Evolutionary conservation across 2,888 invertebrate genomes (phyloP), one percentile per base, ranked within the genome.

Genomic region (Argyresthia albistria): DNA sequence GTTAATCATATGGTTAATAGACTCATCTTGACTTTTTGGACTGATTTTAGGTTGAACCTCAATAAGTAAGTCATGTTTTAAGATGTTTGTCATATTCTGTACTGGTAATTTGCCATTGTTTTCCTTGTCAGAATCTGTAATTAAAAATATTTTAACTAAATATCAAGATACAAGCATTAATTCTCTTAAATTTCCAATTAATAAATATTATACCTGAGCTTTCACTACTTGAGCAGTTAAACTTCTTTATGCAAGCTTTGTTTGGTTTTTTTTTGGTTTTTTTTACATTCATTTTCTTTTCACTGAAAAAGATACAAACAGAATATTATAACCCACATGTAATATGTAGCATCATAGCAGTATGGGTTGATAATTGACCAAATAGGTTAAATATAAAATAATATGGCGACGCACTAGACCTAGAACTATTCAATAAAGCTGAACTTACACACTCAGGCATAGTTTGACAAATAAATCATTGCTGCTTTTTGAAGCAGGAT

Each of bases 71-170:
- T 77, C 58, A 60, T 82, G 71, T 37, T 67, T 57, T 57, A 65
- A 67, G 49, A 86, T 69, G 58, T 84, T 71, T 46, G 80, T 73
- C 11, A 57, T 56, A 57, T 82, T 71, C 56, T 55, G 57, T 8
- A 61, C 59, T 46, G 51, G 25, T 53, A 63, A 56, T 47, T 43
- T 50, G 42, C 55, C 56, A 4, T 64, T 59, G 52, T 83, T 84
- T 70, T 84, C 86, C 63, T 83, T 82, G 14, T 79, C 76, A 12
- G 77, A 76, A 54, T 75, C 83, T 86, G 66, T 46, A 74, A 74
- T 55, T 25, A 25, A 25, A 55, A 43, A 52, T 43, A 54, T 25
- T 4, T 25, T 25, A 25, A 25, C 25, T 25, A 6, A 25, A 25
- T 25, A 25, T 25, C 25, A 25, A 25, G 25, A 25, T 25, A 4